Conservation (phyloP, 2,888 invertebrate genomes). For the Polyommatus iphigenia region DNA sequence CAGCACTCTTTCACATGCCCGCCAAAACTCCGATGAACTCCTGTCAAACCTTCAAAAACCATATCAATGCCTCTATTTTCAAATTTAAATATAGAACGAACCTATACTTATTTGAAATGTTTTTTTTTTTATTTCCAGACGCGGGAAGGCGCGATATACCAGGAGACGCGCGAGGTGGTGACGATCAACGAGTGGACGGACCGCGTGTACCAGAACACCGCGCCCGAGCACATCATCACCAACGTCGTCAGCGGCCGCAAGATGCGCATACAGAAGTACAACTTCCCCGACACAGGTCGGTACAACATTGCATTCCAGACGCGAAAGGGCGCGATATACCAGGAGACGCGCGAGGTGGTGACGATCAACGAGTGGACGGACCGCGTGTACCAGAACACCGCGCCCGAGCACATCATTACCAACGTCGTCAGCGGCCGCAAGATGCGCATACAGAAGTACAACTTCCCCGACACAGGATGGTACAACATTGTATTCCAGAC, state of each 20-base stretch:
- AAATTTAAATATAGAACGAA: no score
- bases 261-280: conserved; percentile 96
- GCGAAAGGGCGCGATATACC: no score
- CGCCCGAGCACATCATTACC: conserved; percentile 94
- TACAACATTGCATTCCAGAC: background rate
- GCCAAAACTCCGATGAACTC: no score
- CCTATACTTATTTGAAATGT: background rate
- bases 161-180: conserved; percentile 94
- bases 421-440: conserved; percentile 95
- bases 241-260: conserved; percentile 95
- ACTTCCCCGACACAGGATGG: conserved; percentile 94
- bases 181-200: conserved; percentile 96
- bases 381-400: conserved; percentile 95
- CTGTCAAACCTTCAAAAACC: no score
- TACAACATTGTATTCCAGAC: background rate
- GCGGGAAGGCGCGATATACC: conserved; percentile 90
- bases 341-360: conserved; percentile 94
- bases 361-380: conserved; percentile 96
- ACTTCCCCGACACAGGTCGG: conserved; percentile 94
- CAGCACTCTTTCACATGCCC: no score
- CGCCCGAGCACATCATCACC: conserved; percentile 94
- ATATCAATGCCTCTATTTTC: no score
- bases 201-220: conserved; percentile 95
- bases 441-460: conserved; percentile 96
- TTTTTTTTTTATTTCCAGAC: conserved; percentile 74